Evolutionary conservation across 2,797 vertebrate species (phyloP).

Genomic region (Gouania willdenowi): DNA sequence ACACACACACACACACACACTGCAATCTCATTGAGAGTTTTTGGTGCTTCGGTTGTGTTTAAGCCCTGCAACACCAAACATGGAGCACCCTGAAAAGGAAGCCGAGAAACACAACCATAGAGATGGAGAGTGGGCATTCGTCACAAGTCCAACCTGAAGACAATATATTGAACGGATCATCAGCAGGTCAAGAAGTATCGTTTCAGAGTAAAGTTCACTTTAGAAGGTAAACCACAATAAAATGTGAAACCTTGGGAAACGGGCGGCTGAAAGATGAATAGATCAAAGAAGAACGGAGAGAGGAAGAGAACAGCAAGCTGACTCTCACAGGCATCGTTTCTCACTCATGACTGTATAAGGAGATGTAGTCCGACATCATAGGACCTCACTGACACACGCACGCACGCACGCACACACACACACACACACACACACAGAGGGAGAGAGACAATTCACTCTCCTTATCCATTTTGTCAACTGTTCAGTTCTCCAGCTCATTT

Average conservation of each 20-base stretch:
- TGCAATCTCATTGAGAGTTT: slow-evolving; percentile 36
- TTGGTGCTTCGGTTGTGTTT: slow-evolving; percentile 40
- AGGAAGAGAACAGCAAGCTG: slow-evolving; percentile 30
- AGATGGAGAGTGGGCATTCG: no score
- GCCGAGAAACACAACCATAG: neutral
- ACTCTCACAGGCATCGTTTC: slow-evolving; percentile 55
- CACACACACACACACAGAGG: neutral
- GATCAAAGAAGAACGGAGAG: slow-evolving; percentile 34
- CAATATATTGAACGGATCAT: no score
- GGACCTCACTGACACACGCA: slow-evolving; percentile 31
- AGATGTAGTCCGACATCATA: slow-evolving; percentile 51
- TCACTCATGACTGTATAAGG: slow-evolving; percentile 73
- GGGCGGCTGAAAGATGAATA: slow-evolving; percentile 23
- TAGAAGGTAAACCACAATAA: neutral
- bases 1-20: neutral
- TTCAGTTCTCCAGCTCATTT: slow-evolving; percentile 24
- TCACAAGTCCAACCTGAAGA: neutral
- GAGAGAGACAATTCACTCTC: slow-evolving; percentile 17
- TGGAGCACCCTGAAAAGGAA: slow-evolving; percentile 36
- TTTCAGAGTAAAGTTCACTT: no score
- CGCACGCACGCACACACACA: slow-evolving; percentile 23
- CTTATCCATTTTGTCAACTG: slow-evolving; percentile 14
- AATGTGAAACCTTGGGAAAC: neutral
- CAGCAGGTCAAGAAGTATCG: no score
- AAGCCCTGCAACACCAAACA: slow-evolving; percentile 43